Percentiles rank a stretch among this genome's conserved stretches.
Conservation (phyloP, 92 coral and sea anemone genomes). For the Bergia puertoricense region DNA sequence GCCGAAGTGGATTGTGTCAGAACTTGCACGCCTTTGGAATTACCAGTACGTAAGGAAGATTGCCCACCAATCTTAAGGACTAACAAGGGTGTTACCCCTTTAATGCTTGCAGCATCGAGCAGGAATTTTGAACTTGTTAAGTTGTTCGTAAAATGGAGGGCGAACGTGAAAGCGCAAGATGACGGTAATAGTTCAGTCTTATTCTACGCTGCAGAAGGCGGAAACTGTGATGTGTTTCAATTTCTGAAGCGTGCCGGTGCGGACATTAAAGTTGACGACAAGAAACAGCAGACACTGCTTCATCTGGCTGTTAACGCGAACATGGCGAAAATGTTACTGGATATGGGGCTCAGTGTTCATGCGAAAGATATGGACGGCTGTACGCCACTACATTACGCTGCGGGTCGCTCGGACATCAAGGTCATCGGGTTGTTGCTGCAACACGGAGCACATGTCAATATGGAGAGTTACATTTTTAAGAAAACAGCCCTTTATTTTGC, state of each 20-base stretch:
- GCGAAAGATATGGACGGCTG: slow-evolving; percentile 32
- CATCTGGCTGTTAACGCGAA: slow-evolving; percentile 35
- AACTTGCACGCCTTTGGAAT: slow-evolving; percentile 23
- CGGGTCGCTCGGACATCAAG: slow-evolving; percentile 32
- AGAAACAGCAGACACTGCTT: slow-evolving; percentile 30
- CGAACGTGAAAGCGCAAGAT: slow-evolving; percentile 36
- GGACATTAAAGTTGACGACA: slow-evolving; percentile 40
- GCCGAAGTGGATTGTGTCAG: slow-evolving; percentile 29
- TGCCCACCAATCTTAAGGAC: slow-evolving; percentile 34
- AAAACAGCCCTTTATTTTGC: slow-evolving; percentile 46
- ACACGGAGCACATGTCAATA: slow-evolving; percentile 39
- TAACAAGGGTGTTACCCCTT: slow-evolving; percentile 32
- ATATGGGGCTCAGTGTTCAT: slow-evolving; percentile 32
- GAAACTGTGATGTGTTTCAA: slow-evolving; percentile 25
- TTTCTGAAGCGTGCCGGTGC: slow-evolving; percentile 32
- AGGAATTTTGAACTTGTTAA: slow-evolving; percentile 30
- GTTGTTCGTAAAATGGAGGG: slow-evolving; percentile 25
- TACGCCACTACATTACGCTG: slow-evolving; percentile 37
- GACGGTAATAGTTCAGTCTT: slow-evolving; percentile 31
- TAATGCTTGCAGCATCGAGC: slow-evolving; percentile 41
- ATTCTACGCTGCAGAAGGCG: slow-evolving; percentile 41
- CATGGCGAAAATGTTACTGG: slow-evolving; percentile 31
- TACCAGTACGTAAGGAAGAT: slow-evolving; percentile 31
- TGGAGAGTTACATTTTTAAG: slow-evolving; percentile 37
- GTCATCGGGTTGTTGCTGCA: slow-evolving; percentile 25